Evolutionary conservation across 2,888 invertebrate species (phyloP).

Genomic region (Anthophora plumipes): DNA sequence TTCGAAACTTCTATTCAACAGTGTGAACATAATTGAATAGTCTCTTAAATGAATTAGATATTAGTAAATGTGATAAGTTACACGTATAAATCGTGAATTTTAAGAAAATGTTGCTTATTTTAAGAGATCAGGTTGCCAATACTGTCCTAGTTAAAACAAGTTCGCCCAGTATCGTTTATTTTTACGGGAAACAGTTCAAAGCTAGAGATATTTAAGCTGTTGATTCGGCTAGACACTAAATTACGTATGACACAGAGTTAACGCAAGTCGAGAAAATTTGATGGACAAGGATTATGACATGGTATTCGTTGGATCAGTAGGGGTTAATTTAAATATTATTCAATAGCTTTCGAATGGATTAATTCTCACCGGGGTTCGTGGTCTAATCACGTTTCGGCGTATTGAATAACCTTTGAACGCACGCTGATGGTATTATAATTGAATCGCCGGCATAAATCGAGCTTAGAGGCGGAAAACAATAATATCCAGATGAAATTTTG

Average conservation of each 20-base stretch:
- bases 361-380: not conserved
- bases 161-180: not conserved
- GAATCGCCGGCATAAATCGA: slow-evolving; percentile 16
- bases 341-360: slow-evolving; percentile 5
- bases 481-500: not conserved
- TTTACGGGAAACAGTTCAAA: not conserved
- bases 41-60: no score
- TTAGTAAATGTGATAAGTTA: no score
- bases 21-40: no score
- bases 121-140: no score
- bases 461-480: not conserved
- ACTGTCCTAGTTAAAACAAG: no score
- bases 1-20: no score
- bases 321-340: slow-evolving; percentile 19
- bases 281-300: not conserved
- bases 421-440: slow-evolving; percentile 24
- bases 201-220: not conserved
- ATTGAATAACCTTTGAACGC: slow-evolving; percentile 26
- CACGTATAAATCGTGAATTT: no score
- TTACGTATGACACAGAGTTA: no score
- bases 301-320: not conserved
- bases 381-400: slow-evolving; percentile 21
- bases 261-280: not conserved
- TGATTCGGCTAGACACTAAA: not conserved
- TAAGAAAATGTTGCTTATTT: no score